Percentiles rank a stretch among this genome's conserved stretches.
Conservation (phyloP, 1,140 invertebrate species). For the Aphelenchoides besseyi region DNA sequence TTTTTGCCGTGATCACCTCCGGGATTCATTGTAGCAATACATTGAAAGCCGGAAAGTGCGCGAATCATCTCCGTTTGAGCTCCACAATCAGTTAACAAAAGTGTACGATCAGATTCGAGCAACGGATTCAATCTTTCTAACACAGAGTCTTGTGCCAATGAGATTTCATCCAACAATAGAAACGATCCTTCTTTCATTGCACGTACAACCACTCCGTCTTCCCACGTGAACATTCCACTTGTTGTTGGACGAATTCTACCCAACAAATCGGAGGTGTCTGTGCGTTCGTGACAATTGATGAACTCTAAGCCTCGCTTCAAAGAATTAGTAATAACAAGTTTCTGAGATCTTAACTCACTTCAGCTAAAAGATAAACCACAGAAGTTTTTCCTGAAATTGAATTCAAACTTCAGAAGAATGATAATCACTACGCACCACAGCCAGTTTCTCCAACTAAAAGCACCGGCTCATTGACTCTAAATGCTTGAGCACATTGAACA, state of each 20-base stretch:
- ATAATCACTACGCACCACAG: conserved; percentile 69
- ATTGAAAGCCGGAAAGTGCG: conserved; percentile 78
- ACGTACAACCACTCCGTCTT: conserved; percentile 86
- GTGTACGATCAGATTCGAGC: conserved; percentile 83
- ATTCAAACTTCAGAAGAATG: background rate
- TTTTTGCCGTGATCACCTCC: conserved; percentile 99
- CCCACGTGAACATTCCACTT: conserved; percentile 86
- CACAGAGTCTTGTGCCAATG: conserved; percentile 95
- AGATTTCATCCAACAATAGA: conserved; percentile 97
- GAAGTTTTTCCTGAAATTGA: conserved; percentile 17
- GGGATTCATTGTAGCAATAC: conserved; percentile 99
- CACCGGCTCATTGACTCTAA: conserved; percentile 87
- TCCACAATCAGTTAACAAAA: conserved; percentile 75
- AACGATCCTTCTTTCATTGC: conserved; percentile 81
- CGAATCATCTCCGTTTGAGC: conserved; percentile 67
- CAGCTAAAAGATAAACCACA: conserved; percentile 3
- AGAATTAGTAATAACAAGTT: background rate
- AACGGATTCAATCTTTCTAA: conserved; percentile 93
- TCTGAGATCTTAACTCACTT: background rate
- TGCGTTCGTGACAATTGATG: conserved; percentile 97
- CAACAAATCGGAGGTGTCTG: conserved; percentile 93
- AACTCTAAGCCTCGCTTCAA: conserved; percentile 67
- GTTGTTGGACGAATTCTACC: conserved; percentile 79
- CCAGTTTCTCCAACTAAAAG: conserved; percentile 95
- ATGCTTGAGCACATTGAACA: conserved; percentile 80